Base-by-base conservation (phyloP, 92 coral and sea anemone species). In the Muricea muricata region DNA sequence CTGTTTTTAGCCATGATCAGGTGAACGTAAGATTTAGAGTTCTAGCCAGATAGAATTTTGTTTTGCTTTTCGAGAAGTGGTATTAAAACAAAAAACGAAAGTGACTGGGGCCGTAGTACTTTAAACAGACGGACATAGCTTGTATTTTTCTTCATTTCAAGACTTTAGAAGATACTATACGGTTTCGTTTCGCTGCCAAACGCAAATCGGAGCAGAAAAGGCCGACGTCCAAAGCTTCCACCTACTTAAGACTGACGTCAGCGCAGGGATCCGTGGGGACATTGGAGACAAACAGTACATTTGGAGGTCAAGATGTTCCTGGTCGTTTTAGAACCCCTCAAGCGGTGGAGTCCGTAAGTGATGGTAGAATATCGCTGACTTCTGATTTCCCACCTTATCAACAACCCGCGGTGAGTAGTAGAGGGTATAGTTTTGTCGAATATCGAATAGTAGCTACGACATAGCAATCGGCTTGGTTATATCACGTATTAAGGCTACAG, bases 181-280 rank as follows among this genome's bases (percentile, higher is more conserved):
- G 68, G 48, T 63, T 93, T 93, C 84, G 91, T 88, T 30, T 97
- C 87, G 47, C 98, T 86, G 66, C 93, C 69, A 52, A 90, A 83
- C 80, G 89, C 88, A 83, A 85, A 88, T 35, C 86, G 84, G 33
- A 89, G 89, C 87, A 92, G 88, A 67, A 32, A 78, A 32, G 86
- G 78, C 78, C 91, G 3, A 92, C 90, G 37, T 75, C 87, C 39
- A 91, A 85, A 52, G 98, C 94, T 6, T 91, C 97, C 26, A 85
- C 95, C 46, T 26, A 58, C 54, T 73, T 65, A 21, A 80, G 89
- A n/a, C 7, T 78, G 20, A 79, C 86, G 4, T 61, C 87, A 3
- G 83, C 85, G 14, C 66, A 50, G 32, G 90, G 75, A 23, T 63
- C 57, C 54, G 78, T 47, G 63, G 90, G 46, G 24, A 76, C 85